These are phyloP conservation scores for Taenioides sp. DNA, from an alignment of 2,797 vertebrate species.

Conservation along the genomic window DNA sequence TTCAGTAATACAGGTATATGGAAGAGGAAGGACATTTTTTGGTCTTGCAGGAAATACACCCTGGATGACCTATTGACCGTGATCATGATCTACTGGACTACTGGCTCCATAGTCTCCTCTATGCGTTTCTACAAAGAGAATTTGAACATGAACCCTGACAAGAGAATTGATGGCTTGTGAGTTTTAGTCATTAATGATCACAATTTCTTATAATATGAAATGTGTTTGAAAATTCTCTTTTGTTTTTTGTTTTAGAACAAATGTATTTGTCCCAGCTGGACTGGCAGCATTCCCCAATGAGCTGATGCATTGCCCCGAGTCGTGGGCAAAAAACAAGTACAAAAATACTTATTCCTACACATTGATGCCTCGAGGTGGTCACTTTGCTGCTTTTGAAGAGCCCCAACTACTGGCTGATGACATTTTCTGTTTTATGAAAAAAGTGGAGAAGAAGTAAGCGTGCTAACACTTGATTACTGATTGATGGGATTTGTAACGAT, in stretches of 20 bases:
- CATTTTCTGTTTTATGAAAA: slow-evolving; percentile 80
- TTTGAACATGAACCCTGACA: slow-evolving; percentile 34
- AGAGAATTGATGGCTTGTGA: slow-evolving; percentile 66
- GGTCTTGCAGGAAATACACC: slow-evolving; percentile 78
- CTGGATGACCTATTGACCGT: slow-evolving; percentile 88
- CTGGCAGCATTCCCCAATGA: slow-evolving; percentile 85
- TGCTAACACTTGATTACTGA: background rate
- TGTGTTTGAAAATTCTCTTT: background rate
- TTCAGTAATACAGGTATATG: background rate
- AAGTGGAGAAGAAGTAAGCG: slow-evolving; percentile 74
- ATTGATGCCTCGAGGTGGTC: slow-evolving; percentile 83
- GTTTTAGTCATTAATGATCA: slow-evolving; percentile 5
- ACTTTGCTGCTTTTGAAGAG: slow-evolving; percentile 89
- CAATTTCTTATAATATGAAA: background rate
- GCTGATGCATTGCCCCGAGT: slow-evolving; percentile 72
- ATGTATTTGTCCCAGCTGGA: slow-evolving; percentile 80
- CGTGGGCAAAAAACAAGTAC: slow-evolving; percentile 72
- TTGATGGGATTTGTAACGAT: background rate
- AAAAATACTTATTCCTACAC: slow-evolving; percentile 79
- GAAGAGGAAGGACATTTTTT: background rate
- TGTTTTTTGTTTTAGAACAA: slow-evolving; percentile 60
- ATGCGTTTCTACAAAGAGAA: slow-evolving; percentile 94
- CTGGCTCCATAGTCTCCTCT: slow-evolving; percentile 83
- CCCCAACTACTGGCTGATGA: slow-evolving; percentile 83
- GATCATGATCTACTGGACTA: slow-evolving; percentile 92